These are phyloP conservation scores for Wasmannia auropunctata DNA, from an alignment of 1,140 invertebrate species.

Conservation along the genomic window DNA sequence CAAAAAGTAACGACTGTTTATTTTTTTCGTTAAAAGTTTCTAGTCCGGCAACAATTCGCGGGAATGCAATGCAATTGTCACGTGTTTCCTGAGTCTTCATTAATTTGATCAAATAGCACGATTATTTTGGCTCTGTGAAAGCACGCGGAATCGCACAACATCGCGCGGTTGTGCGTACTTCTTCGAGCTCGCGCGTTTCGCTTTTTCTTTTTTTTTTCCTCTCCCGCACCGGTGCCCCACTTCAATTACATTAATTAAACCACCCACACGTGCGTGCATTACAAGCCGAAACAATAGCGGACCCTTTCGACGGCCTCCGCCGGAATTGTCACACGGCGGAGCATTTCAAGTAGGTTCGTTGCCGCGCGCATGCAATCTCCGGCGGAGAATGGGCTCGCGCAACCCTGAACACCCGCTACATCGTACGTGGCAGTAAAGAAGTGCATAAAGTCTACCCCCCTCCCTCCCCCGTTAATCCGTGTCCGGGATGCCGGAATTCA, in stretches of 20 bases:
- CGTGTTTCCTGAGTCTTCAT: slow-evolving; percentile 39
- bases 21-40: background rate
- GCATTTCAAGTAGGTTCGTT: slow-evolving; percentile 71
- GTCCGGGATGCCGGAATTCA: slow-evolving; percentile 67
- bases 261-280: slow-evolving; percentile 61
- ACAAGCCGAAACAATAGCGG: slow-evolving; percentile 67
- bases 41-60: background rate
- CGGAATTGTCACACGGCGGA: slow-evolving; percentile 70
- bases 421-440: slow-evolving; percentile 59
- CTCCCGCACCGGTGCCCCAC: slow-evolving; percentile 49
- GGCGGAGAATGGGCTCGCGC: slow-evolving; percentile 54
- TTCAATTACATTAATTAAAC: slow-evolving; percentile 78
- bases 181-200: slow-evolving; percentile 1
- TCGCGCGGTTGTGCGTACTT: background rate
- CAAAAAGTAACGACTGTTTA: background rate
- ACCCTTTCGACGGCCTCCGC: slow-evolving; percentile 57
- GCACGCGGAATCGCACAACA: background rate
- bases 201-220: slow-evolving; percentile 53
- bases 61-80: slow-evolving; percentile 5
- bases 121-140: slow-evolving; percentile 35
- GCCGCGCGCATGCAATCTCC: slow-evolving; percentile 63
- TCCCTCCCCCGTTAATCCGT: slow-evolving; percentile 72
- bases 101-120: slow-evolving; percentile 56
- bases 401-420: slow-evolving; percentile 46
- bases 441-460: slow-evolving; percentile 70